These are phyloP conservation scores for Epirrita christyi DNA, from an alignment of 2,888 invertebrate genomes.

Conservation along the genomic window DNA sequence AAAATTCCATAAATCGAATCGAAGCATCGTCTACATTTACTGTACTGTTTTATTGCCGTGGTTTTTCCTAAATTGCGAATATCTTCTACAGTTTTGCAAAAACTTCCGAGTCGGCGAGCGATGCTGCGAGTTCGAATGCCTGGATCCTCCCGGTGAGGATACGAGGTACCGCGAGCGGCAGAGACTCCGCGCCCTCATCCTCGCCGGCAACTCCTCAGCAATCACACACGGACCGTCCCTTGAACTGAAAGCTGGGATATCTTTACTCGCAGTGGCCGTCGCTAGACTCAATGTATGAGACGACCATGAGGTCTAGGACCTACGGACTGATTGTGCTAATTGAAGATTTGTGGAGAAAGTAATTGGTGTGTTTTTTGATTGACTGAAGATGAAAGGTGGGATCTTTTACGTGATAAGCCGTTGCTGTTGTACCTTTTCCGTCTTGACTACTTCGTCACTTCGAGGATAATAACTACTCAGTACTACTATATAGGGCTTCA, in stretches of 20 bases:
- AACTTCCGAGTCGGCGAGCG: conserved; percentile 92
- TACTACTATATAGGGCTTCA: background rate
- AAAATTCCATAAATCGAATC: no score
- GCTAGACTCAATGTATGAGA: conserved; percentile 70
- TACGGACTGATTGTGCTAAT: conserved; percentile 23
- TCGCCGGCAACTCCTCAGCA: conserved; percentile 85
- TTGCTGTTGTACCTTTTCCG: conserved; percentile 11
- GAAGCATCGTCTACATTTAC: no score
- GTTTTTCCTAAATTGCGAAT: background rate
- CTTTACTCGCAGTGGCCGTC: conserved; percentile 70
- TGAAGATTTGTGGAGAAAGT: conserved; percentile 17
- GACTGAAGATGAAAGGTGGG: conserved; percentile 6
- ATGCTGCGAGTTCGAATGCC: conserved; percentile 95
- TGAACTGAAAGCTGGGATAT: conserved; percentile 65
- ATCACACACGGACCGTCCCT: conserved; percentile 58
- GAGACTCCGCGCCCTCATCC: conserved; percentile 85
- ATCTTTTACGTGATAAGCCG: conserved; percentile 9
- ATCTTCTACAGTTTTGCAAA: conserved; percentile 89
- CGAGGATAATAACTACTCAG: conserved; percentile 3
- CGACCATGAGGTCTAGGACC: conserved; percentile 34
- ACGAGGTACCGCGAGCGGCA: conserved; percentile 84
- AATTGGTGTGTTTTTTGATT: conserved; percentile 8
- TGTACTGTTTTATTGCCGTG: background rate
- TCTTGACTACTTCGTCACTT: conserved; percentile 9
- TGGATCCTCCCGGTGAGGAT: conserved; percentile 90